A percentile compares a stretch with the other conserved stretches of the same genome.
These are phyloP conservation scores for Perithous albicinctus DNA, from an alignment of 2,888 invertebrate species.

Conservation along the genomic window DNA sequence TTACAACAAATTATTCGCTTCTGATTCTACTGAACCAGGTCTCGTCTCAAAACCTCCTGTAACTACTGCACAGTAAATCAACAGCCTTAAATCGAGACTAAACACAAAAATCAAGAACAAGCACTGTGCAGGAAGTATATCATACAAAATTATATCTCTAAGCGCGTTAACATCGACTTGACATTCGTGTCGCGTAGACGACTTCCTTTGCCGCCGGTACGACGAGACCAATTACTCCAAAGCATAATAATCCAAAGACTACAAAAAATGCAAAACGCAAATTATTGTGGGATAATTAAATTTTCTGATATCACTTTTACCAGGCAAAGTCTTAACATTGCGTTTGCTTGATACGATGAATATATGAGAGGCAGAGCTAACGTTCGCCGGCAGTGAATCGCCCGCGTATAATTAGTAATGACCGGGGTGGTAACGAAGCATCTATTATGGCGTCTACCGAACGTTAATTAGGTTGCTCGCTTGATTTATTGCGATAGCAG, in stretches of 20 bases:
- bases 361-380: constrained; percentile 19
- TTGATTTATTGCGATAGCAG: constrained; percentile 79
- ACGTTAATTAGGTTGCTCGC: constrained; percentile 80
- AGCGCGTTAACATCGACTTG: constrained; percentile 6
- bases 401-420: constrained; percentile 78
- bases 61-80: no score
- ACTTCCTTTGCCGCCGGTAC: not conserved
- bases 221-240: constrained; percentile 6
- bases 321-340: not conserved
- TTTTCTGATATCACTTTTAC: not conserved
- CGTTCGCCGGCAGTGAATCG: constrained; percentile 65
- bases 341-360: not conserved
- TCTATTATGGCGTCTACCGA: constrained; percentile 78
- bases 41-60: no score
- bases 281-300: constrained; percentile 4
- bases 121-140: not conserved
- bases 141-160: not conserved
- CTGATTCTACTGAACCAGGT: no score
- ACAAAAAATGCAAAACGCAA: not conserved
- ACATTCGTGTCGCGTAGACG: not conserved
- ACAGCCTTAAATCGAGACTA: not conserved
- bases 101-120: not conserved
- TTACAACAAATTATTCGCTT: no score
- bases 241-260: not conserved
- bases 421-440: constrained; percentile 78